Conservation (phyloP, 1,140 invertebrate genomes). For the Hyposmocoma kahamanoa region DNA sequence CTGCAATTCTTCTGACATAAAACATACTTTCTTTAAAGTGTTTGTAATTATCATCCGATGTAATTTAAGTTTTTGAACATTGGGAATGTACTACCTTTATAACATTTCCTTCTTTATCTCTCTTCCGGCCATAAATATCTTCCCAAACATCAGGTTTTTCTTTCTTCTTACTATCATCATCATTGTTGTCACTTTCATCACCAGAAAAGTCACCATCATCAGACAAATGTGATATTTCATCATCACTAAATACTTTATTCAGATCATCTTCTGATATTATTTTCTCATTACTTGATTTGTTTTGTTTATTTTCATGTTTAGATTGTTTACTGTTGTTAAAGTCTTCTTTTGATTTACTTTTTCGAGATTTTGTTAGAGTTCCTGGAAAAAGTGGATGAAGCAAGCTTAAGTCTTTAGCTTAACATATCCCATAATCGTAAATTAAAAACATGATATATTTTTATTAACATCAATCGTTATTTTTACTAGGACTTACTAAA, state of each 20-base stretch:
- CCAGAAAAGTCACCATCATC: constrained; percentile 42
- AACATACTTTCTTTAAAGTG: too few relatives aligned
- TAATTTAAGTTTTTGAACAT: too few relatives aligned
- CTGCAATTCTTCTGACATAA: too few relatives aligned
- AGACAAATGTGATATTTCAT: constrained; percentile 55
- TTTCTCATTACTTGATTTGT: constrained; percentile 30
- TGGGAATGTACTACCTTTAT: constrained; percentile 75
- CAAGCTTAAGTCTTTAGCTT: too few relatives aligned
- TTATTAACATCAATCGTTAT: too few relatives aligned
- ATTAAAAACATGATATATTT: too few relatives aligned
- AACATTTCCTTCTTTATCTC: constrained; percentile 86
- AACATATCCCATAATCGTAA: too few relatives aligned
- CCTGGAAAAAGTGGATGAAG: constrained; percentile 23
- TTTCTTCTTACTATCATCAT: constrained; percentile 28
- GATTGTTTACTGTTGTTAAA: too few relatives aligned
- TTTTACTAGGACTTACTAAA: too few relatives aligned
- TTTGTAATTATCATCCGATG: too few relatives aligned
- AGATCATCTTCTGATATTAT: constrained; percentile 44
- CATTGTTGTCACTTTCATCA: constrained; percentile 33
- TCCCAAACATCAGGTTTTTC: constrained; percentile 79
- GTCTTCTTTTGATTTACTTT: constrained; percentile 24
- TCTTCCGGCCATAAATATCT: constrained; percentile 94
- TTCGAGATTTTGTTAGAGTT: constrained; percentile 21
- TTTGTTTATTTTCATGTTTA: constrained; percentile 36
- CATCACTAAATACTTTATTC: constrained; percentile 61